Conservation (phyloP, 2,113 vertebrate species). For the Erinaceus europaeus region DNA sequence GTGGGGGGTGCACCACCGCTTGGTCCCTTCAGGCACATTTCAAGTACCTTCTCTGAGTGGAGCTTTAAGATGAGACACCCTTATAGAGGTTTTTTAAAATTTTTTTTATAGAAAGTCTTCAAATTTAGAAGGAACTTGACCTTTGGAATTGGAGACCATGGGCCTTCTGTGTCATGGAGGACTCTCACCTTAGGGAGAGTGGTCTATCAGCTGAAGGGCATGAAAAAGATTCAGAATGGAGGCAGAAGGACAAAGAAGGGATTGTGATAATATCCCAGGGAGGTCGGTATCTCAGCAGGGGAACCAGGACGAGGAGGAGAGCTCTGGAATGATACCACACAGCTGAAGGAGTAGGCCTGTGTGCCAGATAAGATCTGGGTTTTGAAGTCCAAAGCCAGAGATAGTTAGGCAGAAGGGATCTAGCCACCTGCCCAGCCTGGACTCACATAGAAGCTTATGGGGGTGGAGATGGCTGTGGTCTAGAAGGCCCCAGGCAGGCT, state of each 20-base stretch:
- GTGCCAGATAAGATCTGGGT: neutral
- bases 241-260: neutral
- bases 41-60: too few species aligned
- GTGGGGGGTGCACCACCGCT: too few species aligned
- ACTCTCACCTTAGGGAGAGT: neutral
- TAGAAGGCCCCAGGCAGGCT: too few species aligned
- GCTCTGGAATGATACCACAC: neutral
- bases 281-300: too few species aligned
- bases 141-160: neutral
- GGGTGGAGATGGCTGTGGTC: too few species aligned
- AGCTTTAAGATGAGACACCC: too few species aligned
- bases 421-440: too few species aligned
- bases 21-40: too few species aligned
- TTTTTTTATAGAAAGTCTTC: neutral
- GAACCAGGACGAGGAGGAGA: neutral
- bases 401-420: neutral
- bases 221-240: neutral
- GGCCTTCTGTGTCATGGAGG: neutral
- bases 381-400: neutral
- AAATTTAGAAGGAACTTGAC: neutral
- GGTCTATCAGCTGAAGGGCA: too few species aligned
- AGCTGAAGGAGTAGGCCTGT: neutral
- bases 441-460: too few species aligned
- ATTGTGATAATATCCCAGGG: rapidly evolving
- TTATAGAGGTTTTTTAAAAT: too few species aligned